Evolutionary conservation across 2,888 invertebrate genomes (phyloP).

Genomic region (Cephus pygmeus): DNA sequence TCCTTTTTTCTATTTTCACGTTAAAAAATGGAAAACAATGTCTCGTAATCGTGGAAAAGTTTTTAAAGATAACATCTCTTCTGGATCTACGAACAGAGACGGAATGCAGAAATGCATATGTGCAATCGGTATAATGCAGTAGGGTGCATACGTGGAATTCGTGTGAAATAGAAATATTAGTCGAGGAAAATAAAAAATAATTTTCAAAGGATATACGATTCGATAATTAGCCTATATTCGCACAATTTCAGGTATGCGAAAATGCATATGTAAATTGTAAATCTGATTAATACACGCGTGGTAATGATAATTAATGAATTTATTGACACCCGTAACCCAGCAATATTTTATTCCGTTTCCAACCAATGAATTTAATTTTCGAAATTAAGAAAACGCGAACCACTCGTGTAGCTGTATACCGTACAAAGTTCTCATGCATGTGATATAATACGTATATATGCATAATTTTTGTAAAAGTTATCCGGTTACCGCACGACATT

Average conservation of each 20-base stretch:
- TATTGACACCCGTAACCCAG: too few relatives aligned
- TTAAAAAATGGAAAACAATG: not conserved
- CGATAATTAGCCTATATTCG: not conserved
- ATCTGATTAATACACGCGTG: too few relatives aligned
- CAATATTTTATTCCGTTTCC: not conserved
- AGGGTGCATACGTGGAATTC: not conserved
- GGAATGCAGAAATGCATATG: not conserved
- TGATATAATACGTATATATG: constrained; percentile 12
- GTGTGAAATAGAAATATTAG: not conserved
- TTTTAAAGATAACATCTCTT: not conserved
- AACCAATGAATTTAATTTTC: not conserved
- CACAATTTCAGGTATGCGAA: not conserved
- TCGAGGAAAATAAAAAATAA: too few relatives aligned
- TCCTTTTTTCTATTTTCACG: not conserved
- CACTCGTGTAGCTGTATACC: not conserved
- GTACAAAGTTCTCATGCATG: constrained; percentile 5
- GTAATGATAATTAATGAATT: too few relatives aligned
- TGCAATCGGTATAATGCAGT: not conserved
- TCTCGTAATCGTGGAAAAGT: not conserved
- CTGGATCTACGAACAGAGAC: not conserved
- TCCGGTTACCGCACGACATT: constrained; percentile 8
- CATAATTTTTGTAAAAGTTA: constrained; percentile 11
- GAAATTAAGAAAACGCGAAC: not conserved
- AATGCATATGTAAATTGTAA: too few relatives aligned
- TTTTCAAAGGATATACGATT: not conserved